These are phyloP conservation scores for Bombus sylvicola DNA, from an alignment of 1,140 invertebrate species.

Conservation along the genomic window DNA sequence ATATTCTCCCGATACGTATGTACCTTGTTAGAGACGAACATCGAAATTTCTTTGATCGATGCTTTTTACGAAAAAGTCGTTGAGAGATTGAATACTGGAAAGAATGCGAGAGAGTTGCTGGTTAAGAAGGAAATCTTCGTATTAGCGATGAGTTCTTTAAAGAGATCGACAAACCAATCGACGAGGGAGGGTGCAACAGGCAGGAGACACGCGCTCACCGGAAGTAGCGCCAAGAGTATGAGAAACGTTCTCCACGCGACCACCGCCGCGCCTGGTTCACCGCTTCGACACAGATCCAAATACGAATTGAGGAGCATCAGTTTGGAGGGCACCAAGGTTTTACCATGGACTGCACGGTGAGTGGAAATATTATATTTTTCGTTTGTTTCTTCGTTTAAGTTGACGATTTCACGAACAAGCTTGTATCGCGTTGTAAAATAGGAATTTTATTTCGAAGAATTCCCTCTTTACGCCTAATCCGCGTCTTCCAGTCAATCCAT, in stretches of 20 bases:
- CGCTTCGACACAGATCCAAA: constrained; percentile 74
- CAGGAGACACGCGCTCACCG: constrained; percentile 73
- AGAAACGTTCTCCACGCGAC: constrained; percentile 69
- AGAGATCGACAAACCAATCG: constrained; percentile 70
- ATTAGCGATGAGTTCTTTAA: constrained; percentile 74
- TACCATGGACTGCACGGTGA: constrained; percentile 80
- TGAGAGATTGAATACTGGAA: neutral
- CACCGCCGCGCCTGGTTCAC: constrained; percentile 67
- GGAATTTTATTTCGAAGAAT: too few relatives aligned
- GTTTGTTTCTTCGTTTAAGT: too few relatives aligned
- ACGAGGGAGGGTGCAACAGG: constrained; percentile 67
- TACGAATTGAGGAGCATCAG: constrained; percentile 82
- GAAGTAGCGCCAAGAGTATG: constrained; percentile 70
- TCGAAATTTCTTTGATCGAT: too few relatives aligned
- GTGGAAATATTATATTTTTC: neutral
- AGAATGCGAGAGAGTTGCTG: neutral
- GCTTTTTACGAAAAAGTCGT: too few relatives aligned
- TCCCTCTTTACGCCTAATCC: too few relatives aligned
- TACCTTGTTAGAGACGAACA: too few relatives aligned
- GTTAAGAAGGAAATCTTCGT: neutral
- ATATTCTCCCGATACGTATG: too few relatives aligned
- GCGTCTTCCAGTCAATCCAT: too few relatives aligned
- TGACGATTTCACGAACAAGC: too few relatives aligned
- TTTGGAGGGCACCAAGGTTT: constrained; percentile 80
- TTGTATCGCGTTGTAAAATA: too few relatives aligned